These are phyloP conservation scores for Ostrea denselamellosa DNA, from an alignment of 1,140 invertebrate species.

Conservation along the genomic window DNA sequence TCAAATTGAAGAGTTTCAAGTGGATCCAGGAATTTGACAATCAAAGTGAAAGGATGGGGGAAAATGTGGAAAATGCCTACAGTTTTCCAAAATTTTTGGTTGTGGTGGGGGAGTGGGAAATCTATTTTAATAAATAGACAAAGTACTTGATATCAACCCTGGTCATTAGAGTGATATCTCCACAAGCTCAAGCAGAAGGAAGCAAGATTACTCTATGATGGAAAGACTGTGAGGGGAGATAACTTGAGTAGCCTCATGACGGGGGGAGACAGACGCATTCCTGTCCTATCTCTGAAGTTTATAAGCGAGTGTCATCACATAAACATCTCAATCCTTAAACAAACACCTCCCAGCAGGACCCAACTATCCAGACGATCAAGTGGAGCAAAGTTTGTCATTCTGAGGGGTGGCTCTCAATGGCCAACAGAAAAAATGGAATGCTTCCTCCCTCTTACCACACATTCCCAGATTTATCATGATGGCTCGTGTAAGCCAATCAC, in stretches of 20 bases:
- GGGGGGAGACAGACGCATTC: neutral
- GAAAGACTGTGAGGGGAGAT: constrained; percentile 3
- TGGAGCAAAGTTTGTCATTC: constrained; percentile 9
- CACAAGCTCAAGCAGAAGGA: neutral
- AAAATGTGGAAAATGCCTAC: too few relatives aligned
- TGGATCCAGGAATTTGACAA: neutral
- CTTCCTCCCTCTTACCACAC: neutral
- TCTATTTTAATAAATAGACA: neutral
- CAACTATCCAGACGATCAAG: neutral
- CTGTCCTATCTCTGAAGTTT: neutral
- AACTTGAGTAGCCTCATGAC: neutral
- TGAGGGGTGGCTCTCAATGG: constrained; percentile 17
- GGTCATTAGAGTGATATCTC: neutral
- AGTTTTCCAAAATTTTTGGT: too few relatives aligned
- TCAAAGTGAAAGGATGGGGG: too few relatives aligned
- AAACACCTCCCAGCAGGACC: constrained; percentile 18
- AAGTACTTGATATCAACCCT: neutral
- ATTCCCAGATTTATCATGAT: neutral
- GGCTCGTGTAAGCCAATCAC: neutral
- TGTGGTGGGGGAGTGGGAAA: too few relatives aligned
- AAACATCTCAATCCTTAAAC: constrained; percentile 19
- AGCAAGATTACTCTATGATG: neutral
- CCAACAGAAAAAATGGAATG: neutral
- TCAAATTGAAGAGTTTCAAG: neutral
- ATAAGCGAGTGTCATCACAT: constrained; percentile 16